These are phyloP conservation scores for Argyrosomus japonicus DNA, from an alignment of 2,113 vertebrate genomes.

Conservation along the genomic window DNA sequence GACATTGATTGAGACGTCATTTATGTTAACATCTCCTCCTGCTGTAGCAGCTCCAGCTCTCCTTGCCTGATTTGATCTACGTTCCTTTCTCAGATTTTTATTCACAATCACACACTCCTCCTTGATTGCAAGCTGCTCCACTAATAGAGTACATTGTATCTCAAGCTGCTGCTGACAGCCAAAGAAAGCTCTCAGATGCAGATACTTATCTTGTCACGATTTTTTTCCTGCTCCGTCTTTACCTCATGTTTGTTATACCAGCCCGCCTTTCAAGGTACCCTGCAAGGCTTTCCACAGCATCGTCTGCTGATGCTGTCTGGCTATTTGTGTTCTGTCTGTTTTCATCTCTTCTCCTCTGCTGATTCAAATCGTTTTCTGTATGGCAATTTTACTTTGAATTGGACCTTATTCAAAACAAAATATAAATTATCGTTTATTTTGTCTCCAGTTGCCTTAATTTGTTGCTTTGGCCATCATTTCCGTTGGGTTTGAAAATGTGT, in stretches of 20 bases:
- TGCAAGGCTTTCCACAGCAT: conserved; percentile 28
- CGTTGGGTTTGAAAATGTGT: not conserved
- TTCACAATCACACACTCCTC: conserved; percentile 48
- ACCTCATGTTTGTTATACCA: conserved; percentile 54
- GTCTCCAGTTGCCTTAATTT: not conserved
- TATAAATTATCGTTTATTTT: not conserved
- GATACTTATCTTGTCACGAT: conserved; percentile 56
- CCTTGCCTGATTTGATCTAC: conserved; percentile 61
- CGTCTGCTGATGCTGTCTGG: conserved; percentile 11
- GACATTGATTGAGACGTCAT: conserved; percentile 69
- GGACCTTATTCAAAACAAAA: not conserved
- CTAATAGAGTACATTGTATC: conserved; percentile 62
- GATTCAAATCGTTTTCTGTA: not conserved
- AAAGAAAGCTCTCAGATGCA: conserved; percentile 41
- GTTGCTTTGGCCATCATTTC: not conserved
- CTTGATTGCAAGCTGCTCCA: conserved; percentile 64
- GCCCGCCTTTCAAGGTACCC: conserved; percentile 29
- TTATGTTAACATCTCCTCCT: conserved; percentile 58
- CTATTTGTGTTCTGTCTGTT: conserved; percentile 28
- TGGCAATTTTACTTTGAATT: not conserved
- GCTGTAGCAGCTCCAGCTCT: conserved; percentile 45
- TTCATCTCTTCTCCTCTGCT: conserved; percentile 35
- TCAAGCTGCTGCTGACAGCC: conserved; percentile 56
- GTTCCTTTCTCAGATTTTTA: conserved; percentile 49
- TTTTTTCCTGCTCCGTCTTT: conserved; percentile 47